Evolutionary conservation across 2,888 invertebrate species (phyloP).

Genomic region (Cheilosia urbana): DNA sequence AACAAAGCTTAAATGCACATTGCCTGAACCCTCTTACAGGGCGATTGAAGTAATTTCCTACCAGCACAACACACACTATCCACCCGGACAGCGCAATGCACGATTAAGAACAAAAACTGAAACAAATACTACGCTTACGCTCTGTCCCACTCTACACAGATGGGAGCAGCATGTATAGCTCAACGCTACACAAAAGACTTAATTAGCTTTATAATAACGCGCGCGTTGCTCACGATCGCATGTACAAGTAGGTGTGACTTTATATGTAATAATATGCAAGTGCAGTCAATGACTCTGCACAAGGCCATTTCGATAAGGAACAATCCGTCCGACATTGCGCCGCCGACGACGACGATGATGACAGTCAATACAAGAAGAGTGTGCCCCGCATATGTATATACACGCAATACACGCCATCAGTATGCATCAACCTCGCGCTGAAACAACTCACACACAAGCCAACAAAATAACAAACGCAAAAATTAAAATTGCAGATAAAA

Average conservation of each 20-base stretch:
- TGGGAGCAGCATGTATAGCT: background rate
- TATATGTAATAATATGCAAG: conserved; percentile 50
- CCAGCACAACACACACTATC: background rate
- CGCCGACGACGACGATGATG: conserved; percentile 2
- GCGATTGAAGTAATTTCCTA: too few species aligned
- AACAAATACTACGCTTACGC: background rate
- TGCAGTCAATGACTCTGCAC: conserved; percentile 53
- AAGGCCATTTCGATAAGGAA: conserved; percentile 60
- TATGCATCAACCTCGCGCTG: conserved; percentile 23
- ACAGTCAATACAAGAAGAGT: background rate
- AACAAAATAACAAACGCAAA: background rate
- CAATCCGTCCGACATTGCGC: conserved; percentile 32
- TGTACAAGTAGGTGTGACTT: conserved; percentile 31
- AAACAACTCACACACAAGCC: background rate
- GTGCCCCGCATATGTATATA: background rate
- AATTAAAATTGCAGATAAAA: conserved; percentile 31
- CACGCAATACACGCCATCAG: background rate
- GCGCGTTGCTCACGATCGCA: background rate
- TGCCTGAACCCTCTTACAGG: too few species aligned
- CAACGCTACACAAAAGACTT: background rate
- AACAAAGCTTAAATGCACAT: too few species aligned
- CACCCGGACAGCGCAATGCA: background rate
- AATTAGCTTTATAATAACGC: background rate
- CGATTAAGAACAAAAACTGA: background rate
- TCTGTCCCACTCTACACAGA: background rate